phyloP scores from a whole-genome alignment of 2,797 vertebrate species.

The Choloepus didactylus region DNA sequence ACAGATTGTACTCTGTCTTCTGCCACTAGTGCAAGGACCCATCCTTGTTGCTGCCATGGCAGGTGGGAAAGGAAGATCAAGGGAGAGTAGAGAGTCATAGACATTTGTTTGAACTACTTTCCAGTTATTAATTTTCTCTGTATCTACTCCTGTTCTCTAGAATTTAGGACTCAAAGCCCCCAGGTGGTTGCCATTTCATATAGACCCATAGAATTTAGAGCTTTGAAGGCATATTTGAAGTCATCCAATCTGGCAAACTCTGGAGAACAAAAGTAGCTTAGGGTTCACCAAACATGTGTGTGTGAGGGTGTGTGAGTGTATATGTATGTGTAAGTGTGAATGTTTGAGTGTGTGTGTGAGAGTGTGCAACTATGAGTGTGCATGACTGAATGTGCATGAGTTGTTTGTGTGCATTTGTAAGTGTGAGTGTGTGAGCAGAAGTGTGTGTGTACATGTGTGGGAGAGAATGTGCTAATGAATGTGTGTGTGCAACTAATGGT shows the following conservation, averaged over 20 bases:
- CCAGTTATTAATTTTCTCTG: background rate
- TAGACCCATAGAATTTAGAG: background rate
- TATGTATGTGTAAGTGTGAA: background rate
- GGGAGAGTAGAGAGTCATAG: background rate
- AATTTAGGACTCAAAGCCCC: background rate
- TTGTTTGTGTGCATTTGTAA: background rate
- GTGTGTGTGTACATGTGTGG: background rate
- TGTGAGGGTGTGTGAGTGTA: background rate
- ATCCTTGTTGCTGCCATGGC: background rate
- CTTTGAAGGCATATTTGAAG: background rate
- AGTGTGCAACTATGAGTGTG: too few relatives aligned
- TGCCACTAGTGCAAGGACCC: background rate
- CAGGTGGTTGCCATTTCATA: background rate
- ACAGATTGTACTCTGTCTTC: background rate
- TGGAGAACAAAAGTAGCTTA: background rate
- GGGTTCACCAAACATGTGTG: background rate
- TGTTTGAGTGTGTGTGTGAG: background rate
- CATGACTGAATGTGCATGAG: too few relatives aligned
- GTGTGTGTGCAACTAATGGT: too few relatives aligned
- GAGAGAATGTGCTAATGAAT: background rate
- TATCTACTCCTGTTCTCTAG: background rate
- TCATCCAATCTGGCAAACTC: background rate
- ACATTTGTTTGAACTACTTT: background rate
- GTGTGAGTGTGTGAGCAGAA: background rate
- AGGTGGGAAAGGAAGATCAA: background rate